phyloP scores from a whole-genome alignment of 2,888 invertebrate genomes.

The Chalcis sispes region DNA sequence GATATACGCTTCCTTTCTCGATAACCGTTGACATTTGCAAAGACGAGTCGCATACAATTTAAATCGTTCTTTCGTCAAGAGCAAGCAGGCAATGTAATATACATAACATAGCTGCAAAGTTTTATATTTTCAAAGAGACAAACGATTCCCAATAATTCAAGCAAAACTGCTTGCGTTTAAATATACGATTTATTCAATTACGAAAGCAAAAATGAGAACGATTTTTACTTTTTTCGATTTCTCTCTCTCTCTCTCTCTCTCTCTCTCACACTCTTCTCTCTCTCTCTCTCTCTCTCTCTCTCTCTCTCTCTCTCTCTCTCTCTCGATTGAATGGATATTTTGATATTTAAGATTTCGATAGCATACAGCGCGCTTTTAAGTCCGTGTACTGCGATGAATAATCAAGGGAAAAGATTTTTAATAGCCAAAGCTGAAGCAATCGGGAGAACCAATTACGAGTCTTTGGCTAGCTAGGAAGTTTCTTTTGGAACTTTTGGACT shows the following conservation, averaged over 20 bases:
- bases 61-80: conserved; percentile 40
- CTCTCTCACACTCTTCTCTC: too few relatives aligned
- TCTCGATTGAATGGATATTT: not conserved
- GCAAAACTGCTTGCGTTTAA: not conserved
- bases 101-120: not conserved
- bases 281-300: too few relatives aligned
- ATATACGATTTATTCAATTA: not conserved
- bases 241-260: not conserved
- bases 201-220: not conserved
- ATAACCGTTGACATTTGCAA: conserved; percentile 68
- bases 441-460: conserved; percentile 39
- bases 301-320: not conserved
- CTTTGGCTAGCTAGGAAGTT: conserved; percentile 19
- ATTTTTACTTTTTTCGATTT: too few relatives aligned
- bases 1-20: conserved; percentile 63
- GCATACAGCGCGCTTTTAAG: conserved; percentile 19
- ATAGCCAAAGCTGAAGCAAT: conserved; percentile 6
- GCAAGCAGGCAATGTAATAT: not conserved
- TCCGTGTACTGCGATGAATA: conserved; percentile 12
- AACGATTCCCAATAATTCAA: conserved; percentile 21
- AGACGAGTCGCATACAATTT: conserved; percentile 65
- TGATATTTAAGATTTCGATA: conserved; percentile 1
- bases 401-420: conserved; percentile 23
- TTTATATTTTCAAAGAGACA: not conserved
- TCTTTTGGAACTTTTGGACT: conserved; percentile 31